Conservation (phyloP, 1,140 invertebrate species). For the Calliphora vicina region DNA sequence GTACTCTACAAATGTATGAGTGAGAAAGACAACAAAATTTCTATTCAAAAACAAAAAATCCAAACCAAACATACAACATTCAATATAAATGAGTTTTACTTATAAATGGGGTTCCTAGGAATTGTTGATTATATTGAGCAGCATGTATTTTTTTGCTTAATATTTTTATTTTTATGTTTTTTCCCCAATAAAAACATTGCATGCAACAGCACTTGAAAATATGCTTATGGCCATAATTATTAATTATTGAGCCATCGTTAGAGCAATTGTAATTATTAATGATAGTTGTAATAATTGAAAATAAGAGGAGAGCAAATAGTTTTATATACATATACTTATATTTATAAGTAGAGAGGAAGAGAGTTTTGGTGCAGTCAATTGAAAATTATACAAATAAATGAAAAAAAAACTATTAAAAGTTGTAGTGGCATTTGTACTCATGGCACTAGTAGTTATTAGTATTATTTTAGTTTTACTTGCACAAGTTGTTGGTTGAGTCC, state of each 20-base stretch:
- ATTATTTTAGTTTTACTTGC: neutral
- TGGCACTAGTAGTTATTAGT: neutral
- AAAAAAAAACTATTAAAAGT: neutral
- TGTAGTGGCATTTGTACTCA: neutral
- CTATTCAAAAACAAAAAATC: no score
- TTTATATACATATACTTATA: neutral
- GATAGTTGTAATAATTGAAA: conserved; percentile 2
- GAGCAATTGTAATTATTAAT: neutral
- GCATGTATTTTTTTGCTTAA: neutral
- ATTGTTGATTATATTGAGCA: conserved; percentile 6
- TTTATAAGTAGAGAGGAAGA: neutral
- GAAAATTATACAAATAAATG: neutral
- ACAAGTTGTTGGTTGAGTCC: neutral
- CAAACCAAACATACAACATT: no score
- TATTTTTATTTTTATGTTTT: no score
- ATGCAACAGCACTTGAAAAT: conserved; percentile 33
- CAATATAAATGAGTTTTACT: conserved; percentile 23
- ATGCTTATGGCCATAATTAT: conserved; percentile 32
- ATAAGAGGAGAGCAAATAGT: neutral
- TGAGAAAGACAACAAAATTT: neutral
- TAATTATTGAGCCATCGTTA: conserved; percentile 32
- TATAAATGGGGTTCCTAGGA: neutral
- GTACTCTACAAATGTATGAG: neutral
- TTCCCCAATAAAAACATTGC: neutral
- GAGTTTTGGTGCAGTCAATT: neutral